Evolutionary conservation across 2,113 vertebrate genomes (phyloP), one percentile per base, ranked within the genome.

Genomic region (Rhagologus leucostigma): DNA sequence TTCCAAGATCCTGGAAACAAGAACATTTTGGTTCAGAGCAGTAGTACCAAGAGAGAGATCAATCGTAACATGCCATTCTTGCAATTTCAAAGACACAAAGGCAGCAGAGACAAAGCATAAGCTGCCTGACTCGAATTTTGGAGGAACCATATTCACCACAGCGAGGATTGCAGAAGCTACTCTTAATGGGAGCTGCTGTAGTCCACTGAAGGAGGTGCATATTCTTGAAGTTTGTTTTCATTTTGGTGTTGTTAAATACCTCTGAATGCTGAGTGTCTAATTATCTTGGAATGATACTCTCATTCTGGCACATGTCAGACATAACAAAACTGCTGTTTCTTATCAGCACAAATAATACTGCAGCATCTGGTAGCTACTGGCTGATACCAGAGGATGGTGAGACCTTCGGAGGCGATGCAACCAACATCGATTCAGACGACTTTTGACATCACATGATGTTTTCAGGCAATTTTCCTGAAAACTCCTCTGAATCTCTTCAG

Each of bases 1-100:
- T 87, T 89, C 57, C 67, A 47, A 69, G 50, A 90, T 88, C 53
- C 27, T 63, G 76, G 53, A 88, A 90, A 74, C 30, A 70, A 33
- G 62, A 41, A 47, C 22, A 24, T 42, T 90, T 95, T 92, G 46
- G 41, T 89, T 62, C 55, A 88, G 63, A 77, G 37, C 63, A 49
- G n/a, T 73, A 86, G 59, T 52, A 55, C 55, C 49, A 82, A 47
- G 33, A 77, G 44, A 88, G 3, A 44, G n/a, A 24, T 94, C 44
- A 59, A 53, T 86, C 67, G 27, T 84, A 37, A 65, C 13, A 13
- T 20, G 33, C 2, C 14, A 50, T 22, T 57, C 26, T 78, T 85
- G 39, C 26, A 9, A 14, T 82, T 85, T 93, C 84, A 81, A 87
- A 84, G 62, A 23, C 63, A 80, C 35, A 50, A 46, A 73, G 33